A percentile compares a stretch with the other conserved stretches of the same genome.
Evolutionary conservation across 35 echinoderm and acorn worm genomes (phyloP).

Genomic region (Lytechinus variegatus): DNA sequence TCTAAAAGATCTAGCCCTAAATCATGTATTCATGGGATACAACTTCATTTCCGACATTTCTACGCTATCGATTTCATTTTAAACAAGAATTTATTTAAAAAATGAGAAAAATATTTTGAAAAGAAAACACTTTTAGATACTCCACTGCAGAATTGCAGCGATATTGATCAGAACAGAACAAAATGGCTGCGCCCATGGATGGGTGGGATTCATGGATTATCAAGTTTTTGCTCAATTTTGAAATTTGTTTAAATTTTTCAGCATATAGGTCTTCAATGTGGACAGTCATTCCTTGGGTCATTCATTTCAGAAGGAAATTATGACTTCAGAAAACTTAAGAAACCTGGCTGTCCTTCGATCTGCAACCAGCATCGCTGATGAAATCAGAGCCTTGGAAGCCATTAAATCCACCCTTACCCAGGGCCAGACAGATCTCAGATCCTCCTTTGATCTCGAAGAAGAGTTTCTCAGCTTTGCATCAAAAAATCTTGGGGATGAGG

Average conservation of each 20-base stretch:
- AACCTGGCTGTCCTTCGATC: background rate
- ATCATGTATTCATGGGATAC: too few relatives aligned
- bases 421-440: background rate
- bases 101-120: too few relatives aligned
- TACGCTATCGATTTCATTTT: too few relatives aligned
- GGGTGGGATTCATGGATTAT: too few relatives aligned
- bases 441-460: constrained; percentile 74
- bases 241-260: background rate
- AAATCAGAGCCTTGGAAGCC: background rate
- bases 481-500: constrained; percentile 71
- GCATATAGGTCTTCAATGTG: background rate
- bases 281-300: background rate
- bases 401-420: background rate
- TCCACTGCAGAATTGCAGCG: too few relatives aligned
- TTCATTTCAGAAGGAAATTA: background rate
- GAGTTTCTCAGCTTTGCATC: constrained; percentile 74
- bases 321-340: background rate
- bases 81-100: too few relatives aligned
- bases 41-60: too few relatives aligned
- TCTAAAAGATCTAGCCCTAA: too few relatives aligned
- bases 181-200: too few relatives aligned
- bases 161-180: too few relatives aligned
- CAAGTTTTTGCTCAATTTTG: background rate
- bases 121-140: too few relatives aligned
- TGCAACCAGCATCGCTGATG: background rate